These are phyloP conservation scores for Drosophila borealis DNA, from an alignment of 2,888 invertebrate species.

Conservation along the genomic window DNA sequence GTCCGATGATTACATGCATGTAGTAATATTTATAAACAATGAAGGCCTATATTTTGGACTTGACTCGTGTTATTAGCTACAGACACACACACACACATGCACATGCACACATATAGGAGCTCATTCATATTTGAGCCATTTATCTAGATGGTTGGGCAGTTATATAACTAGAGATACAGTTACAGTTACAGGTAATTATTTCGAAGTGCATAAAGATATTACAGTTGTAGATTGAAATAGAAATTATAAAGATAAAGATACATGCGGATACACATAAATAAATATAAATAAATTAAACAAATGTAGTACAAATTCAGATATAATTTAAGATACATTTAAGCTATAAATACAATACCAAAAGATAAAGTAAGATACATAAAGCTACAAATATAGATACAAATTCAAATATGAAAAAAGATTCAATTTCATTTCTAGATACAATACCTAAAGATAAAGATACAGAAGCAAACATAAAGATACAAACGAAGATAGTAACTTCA, in stretches of 20 bases:
- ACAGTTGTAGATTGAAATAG: background rate
- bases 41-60: constrained; percentile 21
- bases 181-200: background rate
- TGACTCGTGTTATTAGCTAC: constrained; percentile 26
- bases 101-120: background rate
- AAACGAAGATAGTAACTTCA: too few species aligned
- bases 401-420: too few species aligned
- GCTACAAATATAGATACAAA: too few species aligned
- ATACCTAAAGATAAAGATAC: background rate
- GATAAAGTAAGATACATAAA: too few species aligned
- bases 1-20: constrained; percentile 45
- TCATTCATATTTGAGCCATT: background rate
- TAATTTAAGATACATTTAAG: too few species aligned
- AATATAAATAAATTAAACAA: background rate
- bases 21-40: constrained; percentile 56
- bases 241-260: background rate
- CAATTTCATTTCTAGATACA: too few species aligned
- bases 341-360: too few species aligned
- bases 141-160: background rate
- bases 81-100: background rate
- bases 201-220: background rate
- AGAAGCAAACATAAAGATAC: background rate
- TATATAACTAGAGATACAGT: background rate
- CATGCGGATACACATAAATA: background rate
- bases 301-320: background rate